Conservation (phyloP, 2,113 vertebrate genomes). For the Pavo muticus region DNA sequence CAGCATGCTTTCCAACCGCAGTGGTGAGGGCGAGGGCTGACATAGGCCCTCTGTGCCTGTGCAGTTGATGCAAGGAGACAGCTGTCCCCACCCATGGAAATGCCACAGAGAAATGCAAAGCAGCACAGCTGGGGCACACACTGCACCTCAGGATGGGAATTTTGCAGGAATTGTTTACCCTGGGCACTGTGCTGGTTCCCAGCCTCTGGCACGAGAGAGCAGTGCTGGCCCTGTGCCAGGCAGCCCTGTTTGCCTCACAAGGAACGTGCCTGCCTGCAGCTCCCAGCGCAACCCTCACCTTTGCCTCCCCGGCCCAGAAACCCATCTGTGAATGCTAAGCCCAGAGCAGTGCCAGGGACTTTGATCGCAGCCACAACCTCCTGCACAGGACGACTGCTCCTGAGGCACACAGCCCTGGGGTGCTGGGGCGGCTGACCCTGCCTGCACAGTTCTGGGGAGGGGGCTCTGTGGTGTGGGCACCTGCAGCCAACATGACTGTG, state of each 20-base stretch:
- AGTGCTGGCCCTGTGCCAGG: rapidly evolving
- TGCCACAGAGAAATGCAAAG: not conserved
- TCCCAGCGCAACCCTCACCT: not conserved
- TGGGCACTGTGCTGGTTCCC: not conserved
- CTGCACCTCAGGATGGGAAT: not conserved
- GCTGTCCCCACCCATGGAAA: not conserved
- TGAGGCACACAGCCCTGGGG: not conserved
- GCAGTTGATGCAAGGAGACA: not conserved
- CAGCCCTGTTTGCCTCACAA: not conserved
- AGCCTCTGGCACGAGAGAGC: not conserved
- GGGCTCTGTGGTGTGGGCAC: rapidly evolving
- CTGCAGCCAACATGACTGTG: not conserved
- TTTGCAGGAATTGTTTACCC: not conserved
- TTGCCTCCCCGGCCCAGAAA: not conserved
- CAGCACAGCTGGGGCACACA: not conserved
- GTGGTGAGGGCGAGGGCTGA: rapidly evolving
- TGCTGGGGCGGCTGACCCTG: not conserved
- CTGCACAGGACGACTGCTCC: not conserved
- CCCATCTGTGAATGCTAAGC: not conserved
- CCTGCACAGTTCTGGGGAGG: not conserved
- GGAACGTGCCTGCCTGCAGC: not conserved
- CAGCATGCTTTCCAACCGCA: not conserved
- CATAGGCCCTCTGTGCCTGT: not conserved
- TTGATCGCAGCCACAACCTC: slow-evolving; percentile 41
- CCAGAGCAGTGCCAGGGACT: not conserved